phyloP scores from a whole-genome alignment of 2,113 vertebrate species.

The Psilopogon haemacephalus region DNA sequence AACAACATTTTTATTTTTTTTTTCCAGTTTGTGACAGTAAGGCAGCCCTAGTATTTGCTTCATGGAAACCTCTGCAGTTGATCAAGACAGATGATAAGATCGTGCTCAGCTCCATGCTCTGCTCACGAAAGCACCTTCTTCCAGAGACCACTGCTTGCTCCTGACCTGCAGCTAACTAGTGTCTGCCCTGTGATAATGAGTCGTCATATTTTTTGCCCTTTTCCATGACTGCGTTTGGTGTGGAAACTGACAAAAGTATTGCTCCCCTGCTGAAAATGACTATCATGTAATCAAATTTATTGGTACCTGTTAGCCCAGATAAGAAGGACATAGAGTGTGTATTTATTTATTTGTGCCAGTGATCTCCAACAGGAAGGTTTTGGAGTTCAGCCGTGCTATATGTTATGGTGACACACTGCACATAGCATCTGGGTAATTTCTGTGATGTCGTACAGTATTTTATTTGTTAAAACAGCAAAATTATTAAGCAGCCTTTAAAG shows the following conservation, averaged over 20 bases:
- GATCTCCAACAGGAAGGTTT: background rate
- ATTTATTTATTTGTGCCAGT: background rate
- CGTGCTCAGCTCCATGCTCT: background rate
- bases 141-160: constrained; percentile 38
- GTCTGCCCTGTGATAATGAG: constrained; percentile 40
- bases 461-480: background rate
- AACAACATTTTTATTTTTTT: background rate
- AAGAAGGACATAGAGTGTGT: background rate
- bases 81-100: constrained; percentile 32
- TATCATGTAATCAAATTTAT: background rate
- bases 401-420: background rate
- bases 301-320: background rate
- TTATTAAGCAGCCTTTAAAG: background rate
- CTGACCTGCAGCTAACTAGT: constrained; percentile 54
- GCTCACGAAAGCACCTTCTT: constrained; percentile 49
- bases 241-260: constrained; percentile 48
- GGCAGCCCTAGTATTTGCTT: background rate
- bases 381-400: background rate
- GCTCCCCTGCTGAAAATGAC: constrained; percentile 35
- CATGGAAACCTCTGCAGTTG: constrained; percentile 37
- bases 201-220: constrained; percentile 57
- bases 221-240: constrained; percentile 44
- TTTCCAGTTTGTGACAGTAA: background rate
- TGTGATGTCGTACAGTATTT: background rate
- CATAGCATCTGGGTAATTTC: background rate